Percentiles rank a stretch among this genome's conserved stretches.
Conservation (phyloP, 2,888 invertebrate species). For the Dioctria rufipes region DNA sequence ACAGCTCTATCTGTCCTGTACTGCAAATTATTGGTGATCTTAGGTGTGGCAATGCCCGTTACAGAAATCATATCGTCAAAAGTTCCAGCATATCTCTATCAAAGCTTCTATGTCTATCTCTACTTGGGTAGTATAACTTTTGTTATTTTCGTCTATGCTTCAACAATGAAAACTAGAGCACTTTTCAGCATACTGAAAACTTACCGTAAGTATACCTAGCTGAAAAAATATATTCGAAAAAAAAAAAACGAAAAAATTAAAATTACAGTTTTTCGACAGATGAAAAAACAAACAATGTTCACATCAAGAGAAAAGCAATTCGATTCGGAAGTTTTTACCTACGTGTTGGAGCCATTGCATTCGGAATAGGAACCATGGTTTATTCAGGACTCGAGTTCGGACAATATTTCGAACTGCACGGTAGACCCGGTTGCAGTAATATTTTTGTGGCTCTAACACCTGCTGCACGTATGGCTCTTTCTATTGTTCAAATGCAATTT, state of each 20-base stretch:
- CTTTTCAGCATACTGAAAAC: conserved; percentile 75
- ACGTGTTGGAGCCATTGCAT: conserved; percentile 82
- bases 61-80: conserved; percentile 87
- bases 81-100: conserved; percentile 83
- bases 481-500: conserved; percentile 93
- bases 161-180: conserved; percentile 77
- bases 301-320: conserved; percentile 69
- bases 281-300: conserved; percentile 68
- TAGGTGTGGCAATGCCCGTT: conserved; percentile 88
- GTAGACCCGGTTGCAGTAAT: conserved; percentile 75
- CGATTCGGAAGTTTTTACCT: conserved; percentile 91
- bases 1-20: conserved; percentile 86
- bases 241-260: too few species aligned
- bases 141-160: conserved; percentile 81
- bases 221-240: not conserved
- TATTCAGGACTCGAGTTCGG: conserved; percentile 82
- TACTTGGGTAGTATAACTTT: conserved; percentile 84
- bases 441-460: conserved; percentile 84
- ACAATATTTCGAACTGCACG: conserved; percentile 82
- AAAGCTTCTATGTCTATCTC: conserved; percentile 88
- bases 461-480: conserved; percentile 85
- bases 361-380: conserved; percentile 79
- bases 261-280: conserved; percentile 62
- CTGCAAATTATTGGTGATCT: conserved; percentile 86
- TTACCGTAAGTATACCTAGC: conserved; percentile 68